phyloP scores from a whole-genome alignment of 2,797 vertebrate species.

The Triplophysa yarkandensis region DNA sequence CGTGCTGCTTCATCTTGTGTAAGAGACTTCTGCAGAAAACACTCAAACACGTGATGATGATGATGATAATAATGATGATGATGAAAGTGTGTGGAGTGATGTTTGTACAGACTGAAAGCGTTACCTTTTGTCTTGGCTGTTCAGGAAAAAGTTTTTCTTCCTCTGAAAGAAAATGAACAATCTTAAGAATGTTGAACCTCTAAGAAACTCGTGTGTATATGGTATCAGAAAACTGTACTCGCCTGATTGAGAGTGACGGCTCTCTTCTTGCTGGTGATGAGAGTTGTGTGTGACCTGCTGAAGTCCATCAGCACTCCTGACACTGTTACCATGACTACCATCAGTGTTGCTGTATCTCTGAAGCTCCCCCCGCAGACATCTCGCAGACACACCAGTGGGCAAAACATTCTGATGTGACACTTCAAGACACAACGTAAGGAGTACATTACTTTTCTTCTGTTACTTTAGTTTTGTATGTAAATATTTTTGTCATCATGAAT shows the following conservation, averaged over 20 bases:
- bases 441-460: neutral
- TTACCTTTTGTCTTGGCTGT: neutral
- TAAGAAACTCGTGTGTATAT: neutral
- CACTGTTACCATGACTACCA: neutral
- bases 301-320: slow-evolving; percentile 21
- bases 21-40: slow-evolving; percentile 52
- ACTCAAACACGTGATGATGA: neutral
- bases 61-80: neutral
- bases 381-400: slow-evolving; percentile 59
- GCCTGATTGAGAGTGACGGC: slow-evolving; percentile 56
- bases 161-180: slow-evolving; percentile 4
- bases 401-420: slow-evolving; percentile 69
- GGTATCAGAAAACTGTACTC: slow-evolving; percentile 7
- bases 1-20: slow-evolving; percentile 73
- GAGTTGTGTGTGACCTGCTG: slow-evolving; percentile 26
- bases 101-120: neutral
- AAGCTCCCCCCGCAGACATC: slow-evolving; percentile 60
- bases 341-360: slow-evolving; percentile 23
- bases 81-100: neutral
- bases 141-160: neutral
- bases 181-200: neutral
- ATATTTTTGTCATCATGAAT: neutral
- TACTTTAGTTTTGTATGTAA: too few species aligned
- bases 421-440: slow-evolving; percentile 45
- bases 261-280: slow-evolving; percentile 60